Evolutionary conservation across 2,888 invertebrate species (phyloP).

Genomic region (Chrysotoxum bicinctum): DNA sequence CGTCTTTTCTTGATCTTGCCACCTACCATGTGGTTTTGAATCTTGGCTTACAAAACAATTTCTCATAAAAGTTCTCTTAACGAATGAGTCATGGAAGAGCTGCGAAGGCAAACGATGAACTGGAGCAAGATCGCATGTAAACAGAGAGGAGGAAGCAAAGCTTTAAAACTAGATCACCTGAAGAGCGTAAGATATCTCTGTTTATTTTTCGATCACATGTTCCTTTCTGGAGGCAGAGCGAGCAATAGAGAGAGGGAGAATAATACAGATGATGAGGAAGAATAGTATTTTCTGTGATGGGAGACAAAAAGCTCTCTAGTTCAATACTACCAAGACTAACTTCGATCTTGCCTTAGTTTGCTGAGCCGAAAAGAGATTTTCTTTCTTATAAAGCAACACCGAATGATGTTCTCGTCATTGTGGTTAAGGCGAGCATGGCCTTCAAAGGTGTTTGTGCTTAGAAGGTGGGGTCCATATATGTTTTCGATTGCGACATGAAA

Average conservation of each 20-base stretch:
- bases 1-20: not conserved
- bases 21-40: conserved; percentile 47
- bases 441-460: conserved; percentile 66
- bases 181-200: conserved; percentile 50
- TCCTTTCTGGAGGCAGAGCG: not conserved
- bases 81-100: conserved; percentile 46
- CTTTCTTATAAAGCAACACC: conserved; percentile 64
- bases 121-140: conserved; percentile 65
- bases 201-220: conserved; percentile 21
- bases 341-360: conserved; percentile 1
- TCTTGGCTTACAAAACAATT: conserved; percentile 16
- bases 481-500: not conserved
- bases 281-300: not conserved
- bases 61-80: conserved; percentile 33
- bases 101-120: conserved; percentile 18
- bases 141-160: conserved; percentile 58
- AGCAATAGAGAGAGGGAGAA: not conserved
- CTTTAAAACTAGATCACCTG: conserved; percentile 1
- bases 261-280: conserved; percentile 10
- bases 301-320: conserved; percentile 41
- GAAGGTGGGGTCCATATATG: conserved; percentile 56
- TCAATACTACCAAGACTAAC: not conserved
- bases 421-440: conserved; percentile 66
- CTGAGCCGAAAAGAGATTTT: not conserved
- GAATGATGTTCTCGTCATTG: conserved; percentile 69